Evolutionary conservation across 2,888 invertebrate genomes (phyloP).

Genomic region (Bombylius major): DNA sequence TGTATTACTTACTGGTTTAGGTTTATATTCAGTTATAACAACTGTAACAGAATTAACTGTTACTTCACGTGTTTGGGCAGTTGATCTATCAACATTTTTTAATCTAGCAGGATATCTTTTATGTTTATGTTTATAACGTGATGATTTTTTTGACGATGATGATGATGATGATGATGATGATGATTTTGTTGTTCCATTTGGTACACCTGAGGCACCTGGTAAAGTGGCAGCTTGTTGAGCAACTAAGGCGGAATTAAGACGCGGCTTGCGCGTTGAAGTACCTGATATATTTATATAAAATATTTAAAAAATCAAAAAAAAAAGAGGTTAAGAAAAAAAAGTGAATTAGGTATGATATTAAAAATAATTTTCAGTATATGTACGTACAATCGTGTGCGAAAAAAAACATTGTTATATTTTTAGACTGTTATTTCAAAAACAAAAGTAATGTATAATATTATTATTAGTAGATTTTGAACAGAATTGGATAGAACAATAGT

Average conservation of each 20-base stretch:
- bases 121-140: conserved; percentile 43
- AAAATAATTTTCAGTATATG: background rate
- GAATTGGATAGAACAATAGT: no score
- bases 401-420: background rate
- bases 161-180: conserved; percentile 29
- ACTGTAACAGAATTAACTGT: conserved; percentile 96
- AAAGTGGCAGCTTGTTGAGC: conserved; percentile 85
- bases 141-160: conserved; percentile 33
- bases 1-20: conserved; percentile 43
- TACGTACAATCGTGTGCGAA: no score
- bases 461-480: no score
- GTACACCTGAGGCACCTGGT: conserved; percentile 43
- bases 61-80: conserved; percentile 86
- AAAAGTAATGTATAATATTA: no score
- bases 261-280: conserved; percentile 81
- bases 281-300: conserved; percentile 40
- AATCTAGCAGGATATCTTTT: conserved; percentile 63
- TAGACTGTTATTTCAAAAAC: no score
- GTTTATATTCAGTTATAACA: conserved; percentile 91
- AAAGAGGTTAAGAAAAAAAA: background rate
- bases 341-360: no score
- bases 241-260: conserved; percentile 90
- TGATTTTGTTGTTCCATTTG: conserved; percentile 34
- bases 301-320: background rate
- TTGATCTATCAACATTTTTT: conserved; percentile 86